Percentiles rank a stretch among this genome's conserved stretches.
Conservation (phyloP, 2,797 vertebrate species). For the Mallotus villosus region DNA sequence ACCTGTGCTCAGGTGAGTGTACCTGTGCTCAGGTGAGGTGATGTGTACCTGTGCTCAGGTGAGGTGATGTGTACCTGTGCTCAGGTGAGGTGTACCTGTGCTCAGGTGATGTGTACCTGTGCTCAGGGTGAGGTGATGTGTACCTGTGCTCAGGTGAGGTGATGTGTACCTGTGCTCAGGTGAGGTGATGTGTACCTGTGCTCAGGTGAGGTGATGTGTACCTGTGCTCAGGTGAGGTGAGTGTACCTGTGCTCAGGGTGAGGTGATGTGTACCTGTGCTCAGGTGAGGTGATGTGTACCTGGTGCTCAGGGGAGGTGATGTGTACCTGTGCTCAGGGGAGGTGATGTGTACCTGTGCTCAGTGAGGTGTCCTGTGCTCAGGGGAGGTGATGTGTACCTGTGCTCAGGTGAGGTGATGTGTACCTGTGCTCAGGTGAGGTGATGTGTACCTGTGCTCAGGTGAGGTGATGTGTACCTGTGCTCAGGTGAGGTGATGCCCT, state of each 20-base stretch:
- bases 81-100: too few relatives aligned
- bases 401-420: conserved; percentile 70
- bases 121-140: conserved; percentile 65
- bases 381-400: conserved; percentile 64
- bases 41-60: conserved; percentile 70
- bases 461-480: conserved; percentile 42
- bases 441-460: too few relatives aligned
- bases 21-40: conserved; percentile 83
- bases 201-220: conserved; percentile 73
- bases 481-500: too few relatives aligned
- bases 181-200: too few relatives aligned
- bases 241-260: too few relatives aligned
- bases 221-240: neutral
- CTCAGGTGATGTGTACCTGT: neutral
- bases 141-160: conserved; percentile 71
- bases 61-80: neutral
- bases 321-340: too few relatives aligned
- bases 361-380: too few relatives aligned
- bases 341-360: neutral
- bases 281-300: conserved; percentile 70
- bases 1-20: neutral
- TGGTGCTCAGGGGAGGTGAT: neutral
- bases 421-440: neutral
- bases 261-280: neutral
- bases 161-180: neutral